Evolutionary conservation across 2,113 vertebrate genomes (phyloP).

Genomic region (Uropsilus gracilis): DNA sequence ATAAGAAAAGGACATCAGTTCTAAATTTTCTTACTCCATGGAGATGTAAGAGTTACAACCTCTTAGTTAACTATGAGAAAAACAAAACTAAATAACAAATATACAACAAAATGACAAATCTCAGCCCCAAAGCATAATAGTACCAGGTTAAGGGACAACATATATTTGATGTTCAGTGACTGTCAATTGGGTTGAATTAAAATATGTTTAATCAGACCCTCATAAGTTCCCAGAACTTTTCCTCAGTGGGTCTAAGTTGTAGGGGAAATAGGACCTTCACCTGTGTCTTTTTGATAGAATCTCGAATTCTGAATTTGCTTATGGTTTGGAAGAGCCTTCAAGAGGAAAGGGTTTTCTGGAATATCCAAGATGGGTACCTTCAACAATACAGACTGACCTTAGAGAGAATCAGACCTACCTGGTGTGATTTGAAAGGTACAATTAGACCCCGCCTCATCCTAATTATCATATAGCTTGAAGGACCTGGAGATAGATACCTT

Average conservation of each 20-base stretch:
- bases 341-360: not conserved
- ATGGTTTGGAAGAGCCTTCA: not conserved
- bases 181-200: not conserved
- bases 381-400: not conserved
- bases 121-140: not conserved
- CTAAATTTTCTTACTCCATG: not conserved
- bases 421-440: not conserved
- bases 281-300: not conserved
- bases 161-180: not conserved
- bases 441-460: accelerated
- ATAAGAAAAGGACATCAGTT: not conserved
- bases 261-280: not conserved
- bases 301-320: not conserved
- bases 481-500: not conserved
- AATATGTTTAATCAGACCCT: not conserved
- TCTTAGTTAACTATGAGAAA: not conserved
- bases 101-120: not conserved
- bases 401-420: not conserved
- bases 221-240: not conserved
- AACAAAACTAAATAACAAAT: not conserved
- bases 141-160: not conserved
- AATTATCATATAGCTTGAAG: not conserved
- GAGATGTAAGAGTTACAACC: not conserved
- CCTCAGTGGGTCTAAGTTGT: not conserved
- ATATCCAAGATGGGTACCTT: not conserved